These are phyloP conservation scores for Pogonomyrmex californicus DNA, from an alignment of 1,140 invertebrate species.

Conservation along the genomic window DNA sequence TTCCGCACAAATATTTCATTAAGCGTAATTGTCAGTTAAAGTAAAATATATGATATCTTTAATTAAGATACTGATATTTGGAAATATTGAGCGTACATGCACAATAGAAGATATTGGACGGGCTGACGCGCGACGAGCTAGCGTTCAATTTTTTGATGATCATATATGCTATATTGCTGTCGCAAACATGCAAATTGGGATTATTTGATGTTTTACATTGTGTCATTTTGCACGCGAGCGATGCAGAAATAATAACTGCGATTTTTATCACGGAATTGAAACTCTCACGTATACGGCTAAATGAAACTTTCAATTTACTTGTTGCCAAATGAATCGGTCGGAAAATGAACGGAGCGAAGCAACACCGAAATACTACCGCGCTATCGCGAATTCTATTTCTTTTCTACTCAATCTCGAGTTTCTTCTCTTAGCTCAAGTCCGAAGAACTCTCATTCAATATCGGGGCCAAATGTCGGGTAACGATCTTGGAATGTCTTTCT, in stretches of 20 bases:
- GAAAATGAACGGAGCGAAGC: neutral
- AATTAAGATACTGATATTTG: conserved; percentile 50
- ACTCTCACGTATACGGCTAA: neutral
- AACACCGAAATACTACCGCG: neutral
- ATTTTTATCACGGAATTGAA: conserved; percentile 3
- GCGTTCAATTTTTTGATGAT: conserved; percentile 19
- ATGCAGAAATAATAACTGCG: conserved; percentile 20
- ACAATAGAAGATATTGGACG: conserved; percentile 27
- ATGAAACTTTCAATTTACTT: conserved; percentile 22
- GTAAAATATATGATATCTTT: conserved; percentile 38
- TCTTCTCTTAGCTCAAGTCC: conserved; percentile 8
- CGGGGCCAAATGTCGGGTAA: conserved; percentile 50
- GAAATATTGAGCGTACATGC: neutral
- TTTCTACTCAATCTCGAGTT: conserved; percentile 28
- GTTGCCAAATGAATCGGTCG: conserved; percentile 6
- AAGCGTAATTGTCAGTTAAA: conserved; percentile 33
- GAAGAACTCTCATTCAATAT: conserved; percentile 47
- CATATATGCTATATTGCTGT: neutral
- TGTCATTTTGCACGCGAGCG: neutral
- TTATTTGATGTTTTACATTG: conserved; percentile 15
- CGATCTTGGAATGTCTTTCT: conserved; percentile 59
- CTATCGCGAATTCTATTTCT: conserved; percentile 22
- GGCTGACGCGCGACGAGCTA: neutral
- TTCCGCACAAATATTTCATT: conserved; percentile 30
- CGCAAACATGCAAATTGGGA: conserved; percentile 36